Evolutionary conservation across 2,797 vertebrate genomes (phyloP), one percentile per base, ranked within the genome.

Genomic region (Caiman crocodilus): DNA sequence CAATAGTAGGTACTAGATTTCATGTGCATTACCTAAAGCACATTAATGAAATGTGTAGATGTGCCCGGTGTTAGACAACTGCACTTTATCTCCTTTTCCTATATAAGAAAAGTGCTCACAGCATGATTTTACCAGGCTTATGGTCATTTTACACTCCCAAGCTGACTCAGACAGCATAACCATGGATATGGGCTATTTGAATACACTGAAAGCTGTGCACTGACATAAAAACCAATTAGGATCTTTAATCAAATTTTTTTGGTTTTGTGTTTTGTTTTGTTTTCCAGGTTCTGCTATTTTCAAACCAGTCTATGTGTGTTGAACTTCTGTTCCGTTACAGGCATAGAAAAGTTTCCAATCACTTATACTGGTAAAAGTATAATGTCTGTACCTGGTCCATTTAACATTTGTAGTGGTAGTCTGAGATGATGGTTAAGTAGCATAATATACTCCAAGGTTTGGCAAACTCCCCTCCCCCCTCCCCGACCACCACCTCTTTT

Each of bases 111-210:
- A 55, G 0, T 4, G 3, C 61, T n/a, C 6, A 0, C n/a, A 14
- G 80, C 63, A 8, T 0, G 18, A 26, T 30, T 0, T 59, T 73
- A 23, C 0, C 0, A 0, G 28, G 4, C 9, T 10, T 73, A 50
- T 73, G 35, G 69, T 26, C 26, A 73, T 13, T 73, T 50, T 50
- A 23, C 32, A 26, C 69, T 50, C 32, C 6, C 32, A 42, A 23
- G 26, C 13, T 50, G 23, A 50, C 50, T 14, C 14, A 50, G 23
- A 25, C 23, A 50, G 35, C 14, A 15, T 14, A 73, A 23, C 69
- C 35, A 73, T 50, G 23, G 25, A 50, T 50, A 23, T 73, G 35
- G 50, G 42, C 60, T 25, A 61, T 13, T 5, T 63, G 30, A 20
- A 50, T 3, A 12, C 28, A 6, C 57, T 0, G 11, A 7, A 21